Evolutionary conservation across 92 coral and sea anemone genomes (phyloP).

Genomic region (Umimayanthus kanabou): DNA sequence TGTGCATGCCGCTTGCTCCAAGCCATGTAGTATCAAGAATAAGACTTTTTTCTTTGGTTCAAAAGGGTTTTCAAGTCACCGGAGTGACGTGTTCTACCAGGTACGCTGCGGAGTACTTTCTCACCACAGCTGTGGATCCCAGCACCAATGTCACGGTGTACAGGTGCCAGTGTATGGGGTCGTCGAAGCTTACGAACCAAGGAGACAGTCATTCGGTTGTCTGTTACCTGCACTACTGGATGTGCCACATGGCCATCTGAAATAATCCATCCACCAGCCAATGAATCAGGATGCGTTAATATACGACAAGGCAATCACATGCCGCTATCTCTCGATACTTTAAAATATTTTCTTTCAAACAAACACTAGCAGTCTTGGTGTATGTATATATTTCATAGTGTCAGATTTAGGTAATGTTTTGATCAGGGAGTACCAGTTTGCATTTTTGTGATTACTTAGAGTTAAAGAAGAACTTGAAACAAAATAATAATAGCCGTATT

Average conservation of each 20-base stretch:
- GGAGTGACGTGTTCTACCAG: slow-evolving; percentile 21
- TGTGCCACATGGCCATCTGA: slow-evolving; percentile 17
- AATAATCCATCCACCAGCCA: neutral
- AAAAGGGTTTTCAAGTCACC: slow-evolving; percentile 14
- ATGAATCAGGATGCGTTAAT: neutral
- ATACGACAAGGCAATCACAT: neutral
- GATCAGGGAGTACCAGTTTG: too few relatives aligned
- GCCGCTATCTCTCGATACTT: neutral
- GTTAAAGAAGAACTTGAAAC: too few relatives aligned
- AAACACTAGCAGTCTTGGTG: too few relatives aligned
- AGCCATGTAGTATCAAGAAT: too few relatives aligned
- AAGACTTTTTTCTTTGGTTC: neutral
- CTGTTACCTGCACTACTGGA: slow-evolving; percentile 25
- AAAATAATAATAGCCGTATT: too few relatives aligned
- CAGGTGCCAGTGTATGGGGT: slow-evolving; percentile 18
- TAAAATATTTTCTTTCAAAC: neutral
- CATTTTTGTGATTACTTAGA: too few relatives aligned
- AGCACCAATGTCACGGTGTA: slow-evolving; percentile 8
- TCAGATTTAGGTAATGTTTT: too few relatives aligned
- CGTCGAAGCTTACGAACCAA: slow-evolving; percentile 1
- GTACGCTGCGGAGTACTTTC: slow-evolving; percentile 17
- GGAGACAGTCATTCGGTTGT: neutral
- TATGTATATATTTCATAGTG: too few relatives aligned
- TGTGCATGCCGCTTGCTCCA: too few relatives aligned
- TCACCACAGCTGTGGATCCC: neutral